phyloP scores from a whole-genome alignment of 2,888 invertebrate species.

The Reticulitermes lucifugus region DNA sequence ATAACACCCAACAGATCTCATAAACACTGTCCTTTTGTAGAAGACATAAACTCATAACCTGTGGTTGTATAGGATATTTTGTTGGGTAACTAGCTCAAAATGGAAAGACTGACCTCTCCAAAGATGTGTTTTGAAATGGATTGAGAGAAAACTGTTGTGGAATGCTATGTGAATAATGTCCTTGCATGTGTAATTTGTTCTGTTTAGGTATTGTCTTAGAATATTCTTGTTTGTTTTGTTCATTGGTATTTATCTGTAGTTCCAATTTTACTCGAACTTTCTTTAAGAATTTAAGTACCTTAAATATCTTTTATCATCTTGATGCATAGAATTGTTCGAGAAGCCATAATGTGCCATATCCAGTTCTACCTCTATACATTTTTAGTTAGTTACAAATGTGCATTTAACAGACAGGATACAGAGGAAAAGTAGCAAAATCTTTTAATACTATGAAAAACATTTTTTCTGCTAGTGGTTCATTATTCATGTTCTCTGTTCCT shows the following conservation, averaged over 20 bases:
- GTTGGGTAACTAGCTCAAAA: slow-evolving; percentile 19
- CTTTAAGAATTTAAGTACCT: not conserved
- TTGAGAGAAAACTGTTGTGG: not conserved
- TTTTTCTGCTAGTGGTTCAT: not conserved
- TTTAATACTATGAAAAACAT: not conserved
- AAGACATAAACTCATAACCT: not conserved
- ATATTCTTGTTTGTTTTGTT: not conserved
- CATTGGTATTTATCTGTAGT: not conserved
- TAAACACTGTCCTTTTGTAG: not conserved
- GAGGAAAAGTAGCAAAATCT: not conserved
- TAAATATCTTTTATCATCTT: not conserved
- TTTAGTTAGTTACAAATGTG: not conserved
- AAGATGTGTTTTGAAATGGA: not conserved
- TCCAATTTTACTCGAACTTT: not conserved
- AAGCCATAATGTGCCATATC: not conserved
- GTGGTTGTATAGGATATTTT: not conserved
- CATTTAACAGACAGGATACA: not conserved
- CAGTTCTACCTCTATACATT: not conserved
- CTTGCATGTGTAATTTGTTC: slow-evolving; percentile 1
- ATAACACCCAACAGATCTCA: not conserved
- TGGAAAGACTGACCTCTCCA: slow-evolving; percentile 22
- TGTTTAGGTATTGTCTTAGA: not conserved
- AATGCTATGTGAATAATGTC: slow-evolving; percentile 5
- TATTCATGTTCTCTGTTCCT: not conserved
- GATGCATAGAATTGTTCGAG: not conserved